These are phyloP conservation scores for Mesocentrotus franciscanus DNA, from an alignment of 53 echinoderm and acorn worm genomes.

Conservation along the genomic window DNA sequence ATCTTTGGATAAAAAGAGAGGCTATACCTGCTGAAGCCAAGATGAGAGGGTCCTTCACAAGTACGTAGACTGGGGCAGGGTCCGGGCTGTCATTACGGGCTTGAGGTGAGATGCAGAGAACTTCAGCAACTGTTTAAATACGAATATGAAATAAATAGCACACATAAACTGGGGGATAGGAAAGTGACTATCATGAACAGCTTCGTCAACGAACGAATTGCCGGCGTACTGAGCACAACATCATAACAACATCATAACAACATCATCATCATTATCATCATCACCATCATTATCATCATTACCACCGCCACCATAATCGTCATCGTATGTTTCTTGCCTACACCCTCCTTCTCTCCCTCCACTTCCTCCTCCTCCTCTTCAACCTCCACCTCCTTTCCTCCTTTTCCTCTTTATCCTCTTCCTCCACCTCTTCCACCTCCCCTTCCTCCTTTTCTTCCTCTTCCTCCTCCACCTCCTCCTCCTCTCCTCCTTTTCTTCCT, in stretches of 20 bases:
- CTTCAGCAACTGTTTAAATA: slow-evolving; percentile 59
- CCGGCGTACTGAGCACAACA: no score
- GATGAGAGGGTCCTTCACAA: slow-evolving; percentile 70
- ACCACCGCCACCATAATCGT: neutral
- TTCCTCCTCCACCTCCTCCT: neutral
- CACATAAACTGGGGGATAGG: neutral
- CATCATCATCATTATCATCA: neutral
- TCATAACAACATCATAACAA: no score
- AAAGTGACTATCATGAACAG: neutral
- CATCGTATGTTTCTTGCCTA: neutral
- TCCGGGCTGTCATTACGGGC: slow-evolving; percentile 59
- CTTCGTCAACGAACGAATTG: no score
- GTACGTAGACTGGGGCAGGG: slow-evolving; percentile 64
- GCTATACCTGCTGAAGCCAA: slow-evolving; percentile 61
- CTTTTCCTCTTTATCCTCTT: neutral
- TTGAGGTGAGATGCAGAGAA: slow-evolving; percentile 52
- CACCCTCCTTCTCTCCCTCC: neutral
- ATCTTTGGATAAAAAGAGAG: no score
- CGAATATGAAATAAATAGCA: neutral
- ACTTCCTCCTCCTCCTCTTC: neutral
- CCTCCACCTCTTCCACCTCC: neutral
- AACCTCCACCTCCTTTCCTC: neutral
- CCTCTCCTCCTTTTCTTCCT: neutral
- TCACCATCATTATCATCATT: neutral
- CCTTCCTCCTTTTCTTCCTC: neutral